Percentiles rank a stretch among this genome's conserved stretches.
Conservation (phyloP, 2,888 invertebrate species). For the Ichneumoninae sp. region DNA sequence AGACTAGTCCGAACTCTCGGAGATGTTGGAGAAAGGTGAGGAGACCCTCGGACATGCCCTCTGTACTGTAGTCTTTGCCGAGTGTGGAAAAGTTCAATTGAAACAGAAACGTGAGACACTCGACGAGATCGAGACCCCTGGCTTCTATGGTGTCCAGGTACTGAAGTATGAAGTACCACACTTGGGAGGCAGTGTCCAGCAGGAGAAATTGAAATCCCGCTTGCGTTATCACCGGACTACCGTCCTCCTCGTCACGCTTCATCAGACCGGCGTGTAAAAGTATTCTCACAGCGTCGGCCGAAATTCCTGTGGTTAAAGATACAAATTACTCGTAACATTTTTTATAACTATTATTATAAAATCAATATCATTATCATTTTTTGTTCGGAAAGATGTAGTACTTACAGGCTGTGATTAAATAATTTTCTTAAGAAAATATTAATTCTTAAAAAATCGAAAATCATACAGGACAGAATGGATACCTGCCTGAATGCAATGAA, state of each 20-base stretch:
- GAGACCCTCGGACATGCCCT: conserved; percentile 95
- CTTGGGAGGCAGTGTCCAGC: conserved; percentile 96
- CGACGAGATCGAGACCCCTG: conserved; percentile 93
- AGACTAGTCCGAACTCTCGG: conserved; percentile 98
- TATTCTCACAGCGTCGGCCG: conserved; percentile 97
- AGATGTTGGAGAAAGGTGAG: conserved; percentile 97
- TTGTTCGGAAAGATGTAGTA: no score
- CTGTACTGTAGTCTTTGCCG: conserved; percentile 98
- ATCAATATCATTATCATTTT: no score
- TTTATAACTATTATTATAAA: neutral
- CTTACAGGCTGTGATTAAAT: no score
- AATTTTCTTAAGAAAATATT: no score
- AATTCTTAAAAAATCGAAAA: no score
- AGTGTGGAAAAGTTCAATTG: conserved; percentile 97
- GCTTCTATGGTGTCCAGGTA: conserved; percentile 97
- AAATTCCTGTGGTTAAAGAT: conserved; percentile 86
- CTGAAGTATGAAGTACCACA: conserved; percentile 99
- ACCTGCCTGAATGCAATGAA: no score
- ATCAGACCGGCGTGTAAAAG: conserved; percentile 96
- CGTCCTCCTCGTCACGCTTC: conserved; percentile 93
- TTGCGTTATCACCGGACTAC: conserved; percentile 94
- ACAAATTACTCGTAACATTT: neutral
- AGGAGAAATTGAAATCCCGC: conserved; percentile 99
- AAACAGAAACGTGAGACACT: conserved; percentile 97
- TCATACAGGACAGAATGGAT: no score